These are phyloP conservation scores for Thera britannica DNA, from an alignment of 2,888 invertebrate species.

Conservation along the genomic window DNA sequence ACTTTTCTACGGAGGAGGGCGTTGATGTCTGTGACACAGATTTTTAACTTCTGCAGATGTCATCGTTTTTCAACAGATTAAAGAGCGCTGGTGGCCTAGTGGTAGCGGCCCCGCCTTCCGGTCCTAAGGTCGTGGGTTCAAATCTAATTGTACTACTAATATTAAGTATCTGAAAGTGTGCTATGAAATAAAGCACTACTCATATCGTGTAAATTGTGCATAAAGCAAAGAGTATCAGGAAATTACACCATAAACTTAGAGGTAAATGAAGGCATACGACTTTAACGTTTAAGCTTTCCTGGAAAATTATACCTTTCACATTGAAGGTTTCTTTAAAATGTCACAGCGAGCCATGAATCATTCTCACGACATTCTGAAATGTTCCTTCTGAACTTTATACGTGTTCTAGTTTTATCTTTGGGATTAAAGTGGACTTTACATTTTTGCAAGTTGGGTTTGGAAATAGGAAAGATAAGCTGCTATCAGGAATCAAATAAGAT, in stretches of 20 bases:
- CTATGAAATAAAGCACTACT: not conserved
- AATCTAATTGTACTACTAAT: too few species aligned
- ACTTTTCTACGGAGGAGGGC: too few species aligned
- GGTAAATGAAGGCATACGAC: conserved; percentile 46
- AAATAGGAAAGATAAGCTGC: too few species aligned
- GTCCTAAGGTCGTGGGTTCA: too few species aligned
- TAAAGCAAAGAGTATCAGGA: not conserved
- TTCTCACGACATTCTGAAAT: conserved; percentile 40
- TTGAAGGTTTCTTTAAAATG: conserved; percentile 49
- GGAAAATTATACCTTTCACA: conserved; percentile 28
- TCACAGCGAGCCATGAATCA: conserved; percentile 57
- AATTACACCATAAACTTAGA: conserved; percentile 20
- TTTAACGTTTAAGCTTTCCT: conserved; percentile 27
- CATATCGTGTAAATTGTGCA: conserved; percentile 10
- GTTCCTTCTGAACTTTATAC: conserved; percentile 38
- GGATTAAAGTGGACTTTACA: conserved; percentile 26
- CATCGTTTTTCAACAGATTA: too few species aligned
- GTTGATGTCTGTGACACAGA: too few species aligned
- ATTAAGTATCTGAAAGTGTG: not conserved
- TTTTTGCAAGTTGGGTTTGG: conserved; percentile 9
- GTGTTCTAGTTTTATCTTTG: conserved; percentile 35
- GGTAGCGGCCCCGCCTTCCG: too few species aligned
- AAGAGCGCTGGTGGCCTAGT: too few species aligned
- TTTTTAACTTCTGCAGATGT: too few species aligned
- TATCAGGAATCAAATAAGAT: too few species aligned